Evolutionary conservation across 2,797 vertebrate species (phyloP), one percentile per base, ranked within the genome.

Genomic region (Threskiornis aethiopicus): DNA sequence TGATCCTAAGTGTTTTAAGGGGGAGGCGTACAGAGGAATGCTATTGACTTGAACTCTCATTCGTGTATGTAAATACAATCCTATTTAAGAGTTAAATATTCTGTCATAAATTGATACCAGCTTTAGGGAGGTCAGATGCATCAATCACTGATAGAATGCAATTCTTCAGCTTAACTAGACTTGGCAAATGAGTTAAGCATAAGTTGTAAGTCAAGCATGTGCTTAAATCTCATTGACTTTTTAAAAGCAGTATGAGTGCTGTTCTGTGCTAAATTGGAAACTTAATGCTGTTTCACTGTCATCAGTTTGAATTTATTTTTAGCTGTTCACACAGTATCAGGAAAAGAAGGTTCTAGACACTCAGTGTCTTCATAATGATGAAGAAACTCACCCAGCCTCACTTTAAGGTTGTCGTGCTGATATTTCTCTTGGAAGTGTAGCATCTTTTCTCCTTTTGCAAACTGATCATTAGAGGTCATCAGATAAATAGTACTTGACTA

Each of bases 231-330:
- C 91, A 29, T 28, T 41, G 89, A 90, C 87, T 87, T 84, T 73
- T 72, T 44, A 41, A 51, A 79, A 52, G 57, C 84, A 15, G 11
- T 11, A n/a, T 7, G 42, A 72, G 89, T 72, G 77, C 80, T 73
- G 86, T 44, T 92, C 65, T 64, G 66, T 65, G 81, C 93, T 82
- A 47, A 79, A 92, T 42, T 89, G 75, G 85, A 81, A 85, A 41
- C 71, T 26, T 76, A 52, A 46, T 44, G n/a, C 80, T 64, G 65
- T 54, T 84, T 79, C 71, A 11, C 92, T 78, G 89, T 33, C 84
- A 86, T 62, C 37, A 37, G 47, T 67, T 52, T n/a, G 54, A n/a
- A 80, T 90, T 77, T 86, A 62, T 93, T 93, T 92, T 80, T 81
- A 90, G 81, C 57, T 47, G 6, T 47, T 81, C 62, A 10, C 24